These are phyloP conservation scores for Neosilurus hyrtlii DNA, from an alignment of 2,797 vertebrate species.

Conservation along the genomic window DNA sequence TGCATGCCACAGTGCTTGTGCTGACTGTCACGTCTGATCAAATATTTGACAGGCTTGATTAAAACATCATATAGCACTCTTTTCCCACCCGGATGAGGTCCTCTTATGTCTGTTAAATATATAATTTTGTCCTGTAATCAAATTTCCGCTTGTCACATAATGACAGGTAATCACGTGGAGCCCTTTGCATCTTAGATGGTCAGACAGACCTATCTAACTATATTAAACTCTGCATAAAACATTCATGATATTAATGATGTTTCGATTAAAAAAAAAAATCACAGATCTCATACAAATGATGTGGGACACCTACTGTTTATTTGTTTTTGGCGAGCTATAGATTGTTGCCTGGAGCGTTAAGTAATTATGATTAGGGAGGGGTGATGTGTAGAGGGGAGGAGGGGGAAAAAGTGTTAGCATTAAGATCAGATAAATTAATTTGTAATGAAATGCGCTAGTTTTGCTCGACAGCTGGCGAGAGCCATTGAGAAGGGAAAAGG, in stretches of 20 bases:
- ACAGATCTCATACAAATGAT: conserved; percentile 79
- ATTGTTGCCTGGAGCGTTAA: conserved; percentile 81
- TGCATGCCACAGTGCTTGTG: conserved; percentile 16
- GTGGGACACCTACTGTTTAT: conserved; percentile 79
- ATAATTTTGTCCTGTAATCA: conserved; percentile 80
- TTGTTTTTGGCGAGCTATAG: conserved; percentile 77
- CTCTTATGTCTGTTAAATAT: conserved; percentile 76
- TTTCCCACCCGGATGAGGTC: conserved; percentile 64
- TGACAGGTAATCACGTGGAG: conserved; percentile 79
- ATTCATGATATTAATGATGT: conserved; percentile 78
- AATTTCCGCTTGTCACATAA: conserved; percentile 65
- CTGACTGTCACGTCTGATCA: conserved; percentile 40
- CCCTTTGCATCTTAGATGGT: conserved; percentile 73
- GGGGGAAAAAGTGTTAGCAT: conserved; percentile 72
- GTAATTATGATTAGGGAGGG: conserved; percentile 80
- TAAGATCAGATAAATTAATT: conserved; percentile 85
- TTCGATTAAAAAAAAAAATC: conserved; percentile 78
- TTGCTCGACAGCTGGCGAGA: conserved; percentile 86
- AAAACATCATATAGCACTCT: conserved; percentile 52
- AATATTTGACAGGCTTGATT: conserved; percentile 50
- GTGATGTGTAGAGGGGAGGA: conserved; percentile 65
- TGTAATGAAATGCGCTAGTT: conserved; percentile 83
- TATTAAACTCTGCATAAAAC: conserved; percentile 80
- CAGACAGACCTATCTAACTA: conserved; percentile 78
- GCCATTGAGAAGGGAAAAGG: conserved; percentile 73